Percentiles rank a stretch among this genome's conserved stretches.
These are phyloP conservation scores for Neolamprologus caudopunctatus DNA, from an alignment of 2,113 vertebrate genomes.

Conservation along the genomic window DNA sequence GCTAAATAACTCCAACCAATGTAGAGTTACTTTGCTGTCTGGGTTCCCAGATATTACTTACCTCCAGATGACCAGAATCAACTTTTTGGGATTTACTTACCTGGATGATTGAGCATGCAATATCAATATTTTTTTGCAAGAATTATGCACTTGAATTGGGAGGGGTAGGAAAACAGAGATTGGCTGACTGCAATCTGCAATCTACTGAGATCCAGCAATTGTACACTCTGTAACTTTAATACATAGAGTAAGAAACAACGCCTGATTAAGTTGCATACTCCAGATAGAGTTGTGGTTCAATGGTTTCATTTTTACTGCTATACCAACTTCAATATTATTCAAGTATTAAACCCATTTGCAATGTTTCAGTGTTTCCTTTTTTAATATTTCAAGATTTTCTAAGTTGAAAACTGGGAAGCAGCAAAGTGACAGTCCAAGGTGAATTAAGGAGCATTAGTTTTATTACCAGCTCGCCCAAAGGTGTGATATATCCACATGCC, in stretches of 20 bases:
- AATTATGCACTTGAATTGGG: background rate
- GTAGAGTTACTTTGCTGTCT: background rate
- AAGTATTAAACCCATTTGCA: background rate
- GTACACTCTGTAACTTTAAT: background rate
- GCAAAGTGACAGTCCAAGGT: background rate
- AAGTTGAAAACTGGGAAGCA: background rate
- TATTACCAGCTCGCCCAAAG: background rate
- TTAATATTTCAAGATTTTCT: background rate
- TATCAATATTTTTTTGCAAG: background rate
- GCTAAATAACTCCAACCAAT: background rate
- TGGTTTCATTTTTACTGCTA: background rate
- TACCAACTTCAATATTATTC: background rate
- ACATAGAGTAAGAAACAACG: background rate
- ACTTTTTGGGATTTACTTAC: background rate
- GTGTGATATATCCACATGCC: background rate
- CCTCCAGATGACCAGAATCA: background rate
- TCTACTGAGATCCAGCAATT: background rate
- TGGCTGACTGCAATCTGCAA: background rate
- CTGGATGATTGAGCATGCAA: background rate
- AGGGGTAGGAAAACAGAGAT: background rate
- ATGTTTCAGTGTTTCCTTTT: background rate
- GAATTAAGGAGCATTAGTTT: background rate
- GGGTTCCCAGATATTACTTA: background rate
- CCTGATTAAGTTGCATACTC: background rate
- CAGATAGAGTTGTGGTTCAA: background rate